phyloP scores from a whole-genome alignment of 1,140 invertebrate species.

The Drosophila leontia region DNA sequence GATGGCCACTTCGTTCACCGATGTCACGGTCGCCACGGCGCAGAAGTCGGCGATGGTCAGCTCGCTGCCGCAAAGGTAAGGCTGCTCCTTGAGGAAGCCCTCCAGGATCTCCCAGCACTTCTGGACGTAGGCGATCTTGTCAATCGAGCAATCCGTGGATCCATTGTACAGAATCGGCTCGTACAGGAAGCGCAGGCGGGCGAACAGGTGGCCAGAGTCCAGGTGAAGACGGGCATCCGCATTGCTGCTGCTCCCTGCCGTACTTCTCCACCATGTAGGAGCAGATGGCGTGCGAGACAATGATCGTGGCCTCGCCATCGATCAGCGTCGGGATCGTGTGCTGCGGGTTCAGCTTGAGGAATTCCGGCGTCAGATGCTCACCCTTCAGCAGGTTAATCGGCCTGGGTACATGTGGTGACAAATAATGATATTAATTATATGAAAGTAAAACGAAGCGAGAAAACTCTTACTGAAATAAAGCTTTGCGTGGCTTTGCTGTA shows the following conservation, averaged over 20 bases:
- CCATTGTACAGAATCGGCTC: constrained; percentile 80
- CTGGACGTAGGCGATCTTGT: constrained; percentile 85
- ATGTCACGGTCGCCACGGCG: constrained; percentile 85
- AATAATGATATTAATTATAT: not conserved
- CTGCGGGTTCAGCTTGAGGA: constrained; percentile 91
- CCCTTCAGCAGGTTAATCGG: constrained; percentile 88
- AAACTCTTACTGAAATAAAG: constrained; percentile 25
- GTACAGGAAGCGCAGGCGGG: constrained; percentile 78
- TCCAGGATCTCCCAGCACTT: constrained; percentile 87
- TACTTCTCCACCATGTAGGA: constrained; percentile 87
- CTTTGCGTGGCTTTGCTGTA: constrained; percentile 51
- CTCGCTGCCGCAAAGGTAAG: constrained; percentile 87
- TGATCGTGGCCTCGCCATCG: constrained; percentile 88
- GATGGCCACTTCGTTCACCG: constrained; percentile 64
- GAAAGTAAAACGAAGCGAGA: too few species aligned
- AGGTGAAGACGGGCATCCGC: constrained; percentile 88
- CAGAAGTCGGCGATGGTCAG: constrained; percentile 89
- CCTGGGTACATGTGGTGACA: constrained; percentile 42
- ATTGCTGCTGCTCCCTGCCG: constrained; percentile 85
- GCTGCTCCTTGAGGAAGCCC: constrained; percentile 85
- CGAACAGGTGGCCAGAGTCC: constrained; percentile 86
- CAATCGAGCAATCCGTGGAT: constrained; percentile 81
- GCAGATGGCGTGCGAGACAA: constrained; percentile 88
- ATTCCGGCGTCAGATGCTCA: constrained; percentile 90
- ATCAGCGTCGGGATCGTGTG: constrained; percentile 89